These are phyloP conservation scores for Stenoptilia bipunctidactyla DNA, from an alignment of 2,888 invertebrate species.

Conservation along the genomic window DNA sequence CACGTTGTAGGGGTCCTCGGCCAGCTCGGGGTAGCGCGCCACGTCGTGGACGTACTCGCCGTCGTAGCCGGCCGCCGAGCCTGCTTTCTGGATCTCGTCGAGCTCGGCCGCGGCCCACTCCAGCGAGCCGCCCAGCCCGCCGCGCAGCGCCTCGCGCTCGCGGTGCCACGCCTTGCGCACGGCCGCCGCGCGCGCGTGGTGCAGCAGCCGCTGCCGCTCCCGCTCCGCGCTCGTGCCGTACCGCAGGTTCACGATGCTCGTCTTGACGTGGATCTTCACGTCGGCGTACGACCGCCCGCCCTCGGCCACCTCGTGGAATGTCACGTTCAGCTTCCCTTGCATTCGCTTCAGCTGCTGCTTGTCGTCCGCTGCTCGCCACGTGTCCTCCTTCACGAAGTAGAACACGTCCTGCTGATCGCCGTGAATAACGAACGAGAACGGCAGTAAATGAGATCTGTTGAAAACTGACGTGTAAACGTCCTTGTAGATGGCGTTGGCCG, in stretches of 20 bases:
- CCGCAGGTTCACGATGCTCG: constrained; percentile 92
- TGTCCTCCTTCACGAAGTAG: constrained; percentile 83
- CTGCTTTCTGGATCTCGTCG: constrained; percentile 89
- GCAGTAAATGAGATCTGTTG: constrained; percentile 88
- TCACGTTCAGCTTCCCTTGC: constrained; percentile 91
- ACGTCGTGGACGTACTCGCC: constrained; percentile 94
- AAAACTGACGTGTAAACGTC: constrained; percentile 95
- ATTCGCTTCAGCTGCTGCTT: constrained; percentile 89
- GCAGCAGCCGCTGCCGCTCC: constrained; percentile 89
- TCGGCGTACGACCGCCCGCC: constrained; percentile 84
- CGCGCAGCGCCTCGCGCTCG: constrained; percentile 87
- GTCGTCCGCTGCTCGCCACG: constrained; percentile 91
- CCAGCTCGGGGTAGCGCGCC: constrained; percentile 89
- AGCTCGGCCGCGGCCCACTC: constrained; percentile 92
- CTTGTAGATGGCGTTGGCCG: constrained; percentile 90
- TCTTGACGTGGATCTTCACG: constrained; percentile 91
- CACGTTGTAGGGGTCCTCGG: constrained; percentile 96
- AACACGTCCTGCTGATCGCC: constrained; percentile 92
- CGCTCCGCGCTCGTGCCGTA: constrained; percentile 94
- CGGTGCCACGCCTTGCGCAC: constrained; percentile 94
- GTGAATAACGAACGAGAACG: constrained; percentile 89
- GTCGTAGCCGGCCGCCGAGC: constrained; percentile 87
- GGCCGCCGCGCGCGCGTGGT: constrained; percentile 90
- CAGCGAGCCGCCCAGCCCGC: constrained; percentile 80
- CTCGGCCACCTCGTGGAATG: constrained; percentile 88